Evolutionary conservation across 2,113 vertebrate genomes (phyloP), one percentile per base, ranked within the genome.

Genomic region (Rhinogobius similis): DNA sequence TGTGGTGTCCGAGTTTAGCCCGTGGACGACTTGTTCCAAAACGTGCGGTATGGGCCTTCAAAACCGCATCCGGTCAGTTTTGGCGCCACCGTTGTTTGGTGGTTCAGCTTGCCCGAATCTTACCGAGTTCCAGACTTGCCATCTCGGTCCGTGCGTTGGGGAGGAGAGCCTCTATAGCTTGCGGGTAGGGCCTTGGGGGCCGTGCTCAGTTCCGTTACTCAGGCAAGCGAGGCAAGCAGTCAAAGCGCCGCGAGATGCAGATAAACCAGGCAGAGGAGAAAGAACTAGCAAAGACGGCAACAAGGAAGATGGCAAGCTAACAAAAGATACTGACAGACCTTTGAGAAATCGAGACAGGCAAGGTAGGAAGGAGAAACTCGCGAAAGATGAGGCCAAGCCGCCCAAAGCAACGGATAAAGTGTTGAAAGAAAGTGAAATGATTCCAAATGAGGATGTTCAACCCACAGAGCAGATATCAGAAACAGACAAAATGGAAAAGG

Each of bases 1-100:
- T 75, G 94, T 97, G 0, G 94, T 97, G 59, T 95, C 95, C 0
- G 94, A 94, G 26, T 99, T 98, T 29, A 93, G 92, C 0, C 74
- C 87, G 0, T 99, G 98, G 98, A 96, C 95, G 0, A 70, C 92
- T n/a, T 99, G 98, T 72, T 98, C 97, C 5, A 96, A 95, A 82
- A 96, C 92, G 1, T 99, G 98, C 0, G 96, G 97, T 41, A 93
- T 85, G 0, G 98, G 98, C 3, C 92, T 99, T 23, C 94, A 95
- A 77, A 96, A 96, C 78, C 93, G 96, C 0, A 91, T 96, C 0
- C 94, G 96, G 1, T 90, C 92, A 0, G 93, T 98, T 36, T 89
- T 99, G 29, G 92, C 96, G 0, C 95, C 96, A 0, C 95, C 97
- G 0, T 94, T 95, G 68, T 98, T 97, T 0, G 95, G 96, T 0